Evolutionary conservation across 2,888 invertebrate species (phyloP), one percentile per base, ranked within the genome.

Genomic region (Eretmocerus hayati): DNA sequence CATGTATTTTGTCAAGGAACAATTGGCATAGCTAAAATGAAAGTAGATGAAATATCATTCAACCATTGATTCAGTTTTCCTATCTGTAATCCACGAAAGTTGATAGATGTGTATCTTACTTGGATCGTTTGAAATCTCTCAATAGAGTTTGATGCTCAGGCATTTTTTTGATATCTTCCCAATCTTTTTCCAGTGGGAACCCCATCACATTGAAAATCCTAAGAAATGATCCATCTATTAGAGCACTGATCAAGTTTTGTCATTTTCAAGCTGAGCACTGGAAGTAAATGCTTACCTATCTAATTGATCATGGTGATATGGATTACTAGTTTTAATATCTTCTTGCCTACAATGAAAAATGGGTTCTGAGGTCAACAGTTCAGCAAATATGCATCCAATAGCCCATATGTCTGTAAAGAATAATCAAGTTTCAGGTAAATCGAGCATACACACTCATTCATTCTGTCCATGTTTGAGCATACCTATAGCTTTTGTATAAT

Each of bases 191-290:
- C 64, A 83, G 83, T 1, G 96, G 96, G 72, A 96, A 99, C 16
- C 99, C 99, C 97, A 99, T 99, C 0, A 99, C 96, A 74, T 92
- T 94, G 72, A 99, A 99, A 75, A 99, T 99, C 67, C 96, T 77
- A 52, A 40, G 59, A 50, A 40, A 43, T 42, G 16, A 37, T 39
- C 41, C 18, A 43, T 40, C 11, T n/a, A n/a, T n/a, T n/a, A n/a
- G n/a, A n/a, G n/a, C n/a, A n/a, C n/a, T n/a, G n/a, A n/a, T n/a
- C n/a, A n/a, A n/a, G n/a, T n/a, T n/a, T 30, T 15, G 15, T 37
- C 19, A n/a, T 16, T 40, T 33, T 31, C 23, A 22, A 32, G 30
- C 30, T 30, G 8, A 13, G 33, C 15, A 33, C 1, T n/a, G 9
- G 33, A 16, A 31, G n/a, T 30, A 33, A 42, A 42, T 42, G n/a